Percentiles rank a stretch among this genome's conserved stretches.
These are phyloP conservation scores for Ectropis crepuscularia DNA, from an alignment of 2,888 invertebrate species.

Conservation along the genomic window DNA sequence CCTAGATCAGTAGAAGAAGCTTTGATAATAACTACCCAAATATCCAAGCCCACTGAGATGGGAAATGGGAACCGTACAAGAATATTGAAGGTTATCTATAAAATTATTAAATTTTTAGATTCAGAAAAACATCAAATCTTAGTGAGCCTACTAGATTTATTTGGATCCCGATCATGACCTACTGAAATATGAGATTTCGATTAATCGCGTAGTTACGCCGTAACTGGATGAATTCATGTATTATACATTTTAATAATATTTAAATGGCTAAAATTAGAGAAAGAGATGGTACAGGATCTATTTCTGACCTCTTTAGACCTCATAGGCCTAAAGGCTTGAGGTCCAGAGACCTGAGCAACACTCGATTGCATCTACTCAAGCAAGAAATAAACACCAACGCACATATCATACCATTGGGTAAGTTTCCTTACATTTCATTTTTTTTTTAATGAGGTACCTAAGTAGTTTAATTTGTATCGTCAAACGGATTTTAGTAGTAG, in stretches of 20 bases:
- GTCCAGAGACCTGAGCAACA: slow-evolving; percentile 70
- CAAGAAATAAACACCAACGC: slow-evolving; percentile 84
- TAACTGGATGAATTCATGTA: neutral
- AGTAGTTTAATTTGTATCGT: too few species aligned
- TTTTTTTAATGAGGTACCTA: too few species aligned
- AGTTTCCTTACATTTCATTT: slow-evolving; percentile 38
- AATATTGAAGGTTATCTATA: too few species aligned
- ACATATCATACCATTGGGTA: slow-evolving; percentile 79
- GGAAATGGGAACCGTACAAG: too few species aligned
- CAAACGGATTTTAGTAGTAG: too few species aligned
- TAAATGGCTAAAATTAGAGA: slow-evolving; percentile 4
- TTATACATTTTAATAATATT: neutral
- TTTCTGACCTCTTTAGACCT: slow-evolving; percentile 75
- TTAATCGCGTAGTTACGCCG: neutral
- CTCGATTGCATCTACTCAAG: slow-evolving; percentile 81
- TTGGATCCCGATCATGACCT: neutral
- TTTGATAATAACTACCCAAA: too few species aligned
- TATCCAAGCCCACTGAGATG: too few species aligned
- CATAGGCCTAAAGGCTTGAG: slow-evolving; percentile 65
- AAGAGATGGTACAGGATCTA: slow-evolving; percentile 58
- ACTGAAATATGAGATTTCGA: neutral
- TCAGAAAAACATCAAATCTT: too few species aligned
- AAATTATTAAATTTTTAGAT: too few species aligned
- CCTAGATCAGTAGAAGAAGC: too few species aligned
- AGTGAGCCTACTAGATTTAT: slow-evolving; percentile 31